Base-by-base conservation (phyloP, 1,140 invertebrate genomes). In the Ptiloglossa arizonensis region DNA sequence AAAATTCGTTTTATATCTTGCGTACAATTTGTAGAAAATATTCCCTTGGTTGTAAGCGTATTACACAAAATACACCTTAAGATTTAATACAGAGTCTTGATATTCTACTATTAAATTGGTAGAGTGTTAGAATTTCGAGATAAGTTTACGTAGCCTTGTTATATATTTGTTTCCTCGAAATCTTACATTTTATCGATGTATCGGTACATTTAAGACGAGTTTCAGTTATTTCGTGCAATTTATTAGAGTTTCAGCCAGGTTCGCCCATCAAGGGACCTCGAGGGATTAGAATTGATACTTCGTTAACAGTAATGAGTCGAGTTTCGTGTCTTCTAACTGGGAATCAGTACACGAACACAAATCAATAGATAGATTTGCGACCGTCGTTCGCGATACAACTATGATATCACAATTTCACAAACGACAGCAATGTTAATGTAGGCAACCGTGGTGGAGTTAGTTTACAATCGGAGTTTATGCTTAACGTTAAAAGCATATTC, bases 381-480 rank as follows among this genome's bases (percentile, higher is more conserved):
- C 5, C 38, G 35, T 56, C 48, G 60, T 74, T 56, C 29, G 27
- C 48, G 19, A 19, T 54, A 15, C 15, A 29, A 64, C 24, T 24
- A 29, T 9, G 15, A 44, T 44, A 66, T 66, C 38, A 35, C 17
- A 19, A 24, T 74, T 56, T 35, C 6, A 29, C 15, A 66, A 67
- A 17, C 32, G 48, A 44, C 27, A 9, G 50, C 29, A 66, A 56
- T 13, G 62, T 41, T 56, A 27, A 44, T 56, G 54, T n/a, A 19
- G 15, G 5, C 5, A 15, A 44, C n/a, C 11, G 19, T 6, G 19
- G 5, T 19, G 24, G 52, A 64, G 29, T 74, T 67, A 44, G 60
- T 54, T 56, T 67, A 35, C 56, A 74, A 74, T 74, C 50, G 32
- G 27, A 66, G 38, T 67, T 74, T 66, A 29, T 15, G 62, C 2